Evolutionary conservation across 2,888 invertebrate species (phyloP), one percentile per base, ranked within the genome.

Genomic region (Stomorhina lunata): DNA sequence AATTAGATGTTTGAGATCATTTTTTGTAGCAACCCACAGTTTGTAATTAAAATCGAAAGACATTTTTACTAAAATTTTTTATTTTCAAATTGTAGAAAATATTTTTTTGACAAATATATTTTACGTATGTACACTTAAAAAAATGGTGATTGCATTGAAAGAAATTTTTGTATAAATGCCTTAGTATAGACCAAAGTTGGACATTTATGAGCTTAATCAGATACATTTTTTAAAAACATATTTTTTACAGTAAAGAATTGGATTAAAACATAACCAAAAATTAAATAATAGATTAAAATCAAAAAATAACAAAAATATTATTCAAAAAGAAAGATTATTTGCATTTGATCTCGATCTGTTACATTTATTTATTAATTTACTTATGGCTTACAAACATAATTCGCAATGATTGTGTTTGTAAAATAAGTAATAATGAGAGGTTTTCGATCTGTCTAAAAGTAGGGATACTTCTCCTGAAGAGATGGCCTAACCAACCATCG

Each of bases 21-120:
- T 88, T 80, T 90, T 90, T 29, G 92, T 90, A 20, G 88, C 87
- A 22, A 93, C 88, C 93, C 93, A 93, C 90, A 92, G 92, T 88
- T 91, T 92, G 59, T 91, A 89, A 84, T 92, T 92, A 77, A 88
- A 90, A 84, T 92, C 91, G 80, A 90, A 91, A 34, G 92, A 91
- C 92, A 92, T 92, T 83, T 45, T 34, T n/a, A 61, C 68, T 32
- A 32, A 25, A 27, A 55, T n/a, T n/a, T n/a, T n/a, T n/a, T 53
- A 32, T 63, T 63, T 53, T 37, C 4, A 45, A 27, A 59, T 37
- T 20, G 5, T 10, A 25, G n/a, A 37, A 59, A 59, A 37, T 34
- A n/a, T 43, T 2, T n/a, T n/a, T 15, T 17, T 45, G 15, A 12
- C 7, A 15, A 17, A 15, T 7, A 45, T 45, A 45, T 12, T 37